These are phyloP conservation scores for Columba janthina DNA, from an alignment of 2,113 vertebrate species.

Conservation along the genomic window DNA sequence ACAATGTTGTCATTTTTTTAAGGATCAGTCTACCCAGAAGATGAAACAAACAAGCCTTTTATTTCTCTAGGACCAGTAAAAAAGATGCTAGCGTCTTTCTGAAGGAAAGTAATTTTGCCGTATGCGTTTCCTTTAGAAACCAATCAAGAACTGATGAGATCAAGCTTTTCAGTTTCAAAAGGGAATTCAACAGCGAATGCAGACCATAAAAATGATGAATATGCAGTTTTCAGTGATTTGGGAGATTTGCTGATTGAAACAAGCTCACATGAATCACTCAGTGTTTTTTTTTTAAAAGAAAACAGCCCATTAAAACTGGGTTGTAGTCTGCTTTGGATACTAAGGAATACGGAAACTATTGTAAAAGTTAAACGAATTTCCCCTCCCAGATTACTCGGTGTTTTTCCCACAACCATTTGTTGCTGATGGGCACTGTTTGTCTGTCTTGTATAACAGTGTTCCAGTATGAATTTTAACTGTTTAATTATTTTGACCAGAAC, in stretches of 20 bases:
- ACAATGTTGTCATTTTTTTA: background rate
- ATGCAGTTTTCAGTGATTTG: background rate
- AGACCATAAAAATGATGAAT: background rate
- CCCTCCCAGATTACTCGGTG: background rate
- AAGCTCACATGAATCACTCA: background rate
- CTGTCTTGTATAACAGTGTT: background rate
- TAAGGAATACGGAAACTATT: background rate
- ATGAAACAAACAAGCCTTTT: background rate
- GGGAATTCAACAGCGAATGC: background rate
- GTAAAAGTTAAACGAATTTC: background rate
- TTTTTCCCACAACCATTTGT: background rate
- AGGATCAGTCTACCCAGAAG: background rate
- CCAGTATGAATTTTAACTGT: background rate
- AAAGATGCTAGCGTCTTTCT: background rate
- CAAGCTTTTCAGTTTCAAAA: background rate
- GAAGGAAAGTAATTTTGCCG: background rate
- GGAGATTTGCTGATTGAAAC: background rate
- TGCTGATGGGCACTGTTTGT: background rate
- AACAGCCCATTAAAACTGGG: background rate
- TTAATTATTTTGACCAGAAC: background rate
- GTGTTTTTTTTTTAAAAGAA: background rate
- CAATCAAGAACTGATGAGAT: background rate
- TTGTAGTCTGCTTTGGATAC: background rate
- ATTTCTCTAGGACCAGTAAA: background rate
- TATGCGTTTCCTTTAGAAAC: background rate